Conservation (phyloP, 2,113 vertebrate genomes). For the Melanerpes aurifrons region DNA sequence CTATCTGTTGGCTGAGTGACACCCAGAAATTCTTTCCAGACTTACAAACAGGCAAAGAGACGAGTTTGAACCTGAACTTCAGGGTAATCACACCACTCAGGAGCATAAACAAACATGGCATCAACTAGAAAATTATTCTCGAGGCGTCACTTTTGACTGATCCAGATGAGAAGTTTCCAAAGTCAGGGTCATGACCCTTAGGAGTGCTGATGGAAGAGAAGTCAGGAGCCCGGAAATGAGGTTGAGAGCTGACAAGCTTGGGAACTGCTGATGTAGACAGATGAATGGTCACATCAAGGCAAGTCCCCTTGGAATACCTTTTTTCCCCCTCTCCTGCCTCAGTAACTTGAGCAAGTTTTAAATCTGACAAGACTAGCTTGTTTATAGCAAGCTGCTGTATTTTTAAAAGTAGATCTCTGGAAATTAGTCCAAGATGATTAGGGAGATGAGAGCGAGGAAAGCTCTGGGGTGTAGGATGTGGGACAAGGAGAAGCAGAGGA, state of each 20-base stretch:
- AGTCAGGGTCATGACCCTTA: background rate
- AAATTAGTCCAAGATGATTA: background rate
- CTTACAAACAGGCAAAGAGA: slow-evolving; percentile 31
- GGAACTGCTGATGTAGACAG: slow-evolving; percentile 35
- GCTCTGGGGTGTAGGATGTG: background rate
- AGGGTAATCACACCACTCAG: background rate
- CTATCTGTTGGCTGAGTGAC: slow-evolving; percentile 10
- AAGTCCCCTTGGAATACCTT: slow-evolving; percentile 20
- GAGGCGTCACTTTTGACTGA: background rate
- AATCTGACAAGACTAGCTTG: background rate
- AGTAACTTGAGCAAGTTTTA: background rate
- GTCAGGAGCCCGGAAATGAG: background rate
- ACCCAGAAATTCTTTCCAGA: slow-evolving; percentile 47
- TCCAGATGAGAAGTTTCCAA: background rate
- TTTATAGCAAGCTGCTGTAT: background rate
- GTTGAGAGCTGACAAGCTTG: background rate
- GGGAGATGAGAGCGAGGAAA: background rate
- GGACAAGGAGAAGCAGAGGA: background rate
- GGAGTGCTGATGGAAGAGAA: background rate
- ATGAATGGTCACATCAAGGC: background rate
- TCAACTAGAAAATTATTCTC: background rate
- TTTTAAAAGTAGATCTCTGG: slow-evolving; percentile 8
- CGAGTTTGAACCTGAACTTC: slow-evolving; percentile 52
- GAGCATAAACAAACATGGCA: slow-evolving; percentile 45
- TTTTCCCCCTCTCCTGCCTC: background rate